Evolutionary conservation across 2,888 invertebrate species (phyloP).

Genomic region (Lampropteryx suffumata): DNA sequence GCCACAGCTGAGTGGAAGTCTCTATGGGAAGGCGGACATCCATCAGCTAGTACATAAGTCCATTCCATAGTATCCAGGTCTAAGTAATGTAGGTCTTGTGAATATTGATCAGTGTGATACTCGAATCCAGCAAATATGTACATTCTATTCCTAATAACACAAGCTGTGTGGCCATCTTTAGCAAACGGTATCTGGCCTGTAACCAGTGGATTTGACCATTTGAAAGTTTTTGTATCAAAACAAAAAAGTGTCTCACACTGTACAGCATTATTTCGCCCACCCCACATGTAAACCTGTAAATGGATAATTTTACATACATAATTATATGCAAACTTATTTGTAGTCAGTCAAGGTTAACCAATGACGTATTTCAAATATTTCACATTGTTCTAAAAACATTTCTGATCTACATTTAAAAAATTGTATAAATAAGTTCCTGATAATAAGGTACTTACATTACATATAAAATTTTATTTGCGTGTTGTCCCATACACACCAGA

Average conservation of each 20-base stretch:
- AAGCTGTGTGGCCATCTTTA: conserved; percentile 96
- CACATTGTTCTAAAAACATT: no score
- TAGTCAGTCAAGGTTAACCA: not conserved
- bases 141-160: conserved; percentile 90
- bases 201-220: conserved; percentile 86
- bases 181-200: conserved; percentile 89
- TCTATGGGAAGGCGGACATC: conserved; percentile 87
- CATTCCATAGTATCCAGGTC: conserved; percentile 89
- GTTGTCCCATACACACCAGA: no score
- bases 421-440: no score
- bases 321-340: not conserved
- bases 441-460: no score
- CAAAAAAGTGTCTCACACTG: conserved; percentile 92
- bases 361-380: no score
- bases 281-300: conserved; percentile 91
- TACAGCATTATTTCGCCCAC: conserved; percentile 93
- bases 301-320: not conserved
- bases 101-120: conserved; percentile 90
- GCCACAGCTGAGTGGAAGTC: conserved; percentile 95
- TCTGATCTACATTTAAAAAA: no score
- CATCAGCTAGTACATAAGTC: conserved; percentile 85
- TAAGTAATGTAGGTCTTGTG: conserved; percentile 89
- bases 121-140: conserved; percentile 96
- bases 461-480: no score
- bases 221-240: conserved; percentile 88